Evolutionary conservation across 2,888 invertebrate genomes (phyloP).

Genomic region (Dioctria rufipes): DNA sequence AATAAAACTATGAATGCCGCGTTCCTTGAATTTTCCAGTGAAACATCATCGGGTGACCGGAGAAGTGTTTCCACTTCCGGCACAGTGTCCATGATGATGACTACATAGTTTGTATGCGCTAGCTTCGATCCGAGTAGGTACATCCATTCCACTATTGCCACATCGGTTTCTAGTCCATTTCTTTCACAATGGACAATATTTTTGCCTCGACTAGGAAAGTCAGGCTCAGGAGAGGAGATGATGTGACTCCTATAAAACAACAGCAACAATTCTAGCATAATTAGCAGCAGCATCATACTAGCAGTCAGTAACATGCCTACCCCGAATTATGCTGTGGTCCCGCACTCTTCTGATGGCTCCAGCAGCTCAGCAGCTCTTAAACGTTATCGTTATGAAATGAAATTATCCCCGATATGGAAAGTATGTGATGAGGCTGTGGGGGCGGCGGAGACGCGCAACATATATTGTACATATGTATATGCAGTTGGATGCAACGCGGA

Average conservation of each 20-base stretch:
- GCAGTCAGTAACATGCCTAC: background rate
- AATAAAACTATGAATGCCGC: background rate
- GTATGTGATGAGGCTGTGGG: slow-evolving; percentile 35
- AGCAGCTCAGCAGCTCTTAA: slow-evolving; percentile 12
- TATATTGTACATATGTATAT: too few relatives aligned
- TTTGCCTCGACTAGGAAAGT: background rate
- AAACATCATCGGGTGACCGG: background rate
- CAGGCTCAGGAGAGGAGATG: too few relatives aligned
- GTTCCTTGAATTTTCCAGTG: background rate
- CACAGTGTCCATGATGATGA: background rate
- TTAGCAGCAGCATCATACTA: too few relatives aligned
- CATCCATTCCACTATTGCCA: background rate
- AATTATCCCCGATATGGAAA: slow-evolving; percentile 40
- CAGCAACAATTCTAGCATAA: too few relatives aligned
- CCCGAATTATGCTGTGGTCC: background rate
- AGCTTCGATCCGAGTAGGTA: background rate
- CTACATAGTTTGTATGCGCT: too few relatives aligned
- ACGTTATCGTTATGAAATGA: slow-evolving; percentile 48
- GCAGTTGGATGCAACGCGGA: background rate
- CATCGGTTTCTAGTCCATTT: background rate
- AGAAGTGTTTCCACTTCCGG: slow-evolving; percentile 15
- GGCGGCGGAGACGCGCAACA: background rate
- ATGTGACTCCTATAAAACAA: too few relatives aligned
- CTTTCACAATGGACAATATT: background rate
- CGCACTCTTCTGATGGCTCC: background rate